A percentile compares a stretch with the other conserved stretches of the same genome.
phyloP scores from a whole-genome alignment of 92 coral and sea anemone species.

The Pocillopora grandis region DNA sequence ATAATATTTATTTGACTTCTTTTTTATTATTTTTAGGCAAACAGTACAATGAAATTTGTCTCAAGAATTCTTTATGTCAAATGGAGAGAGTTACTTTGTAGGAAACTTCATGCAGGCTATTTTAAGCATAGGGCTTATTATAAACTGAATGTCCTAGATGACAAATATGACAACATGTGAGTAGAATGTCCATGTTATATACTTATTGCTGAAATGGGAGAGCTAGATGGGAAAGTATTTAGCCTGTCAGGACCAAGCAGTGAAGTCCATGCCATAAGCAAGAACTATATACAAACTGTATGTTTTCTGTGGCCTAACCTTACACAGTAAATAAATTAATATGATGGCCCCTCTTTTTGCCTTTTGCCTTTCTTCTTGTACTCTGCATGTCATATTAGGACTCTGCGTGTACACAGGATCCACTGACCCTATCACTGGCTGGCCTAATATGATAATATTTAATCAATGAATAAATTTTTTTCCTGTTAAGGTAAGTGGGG shows the following conservation, averaged over 20 bases:
- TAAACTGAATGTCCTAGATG: conserved; percentile 83
- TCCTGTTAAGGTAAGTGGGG: too few relatives aligned
- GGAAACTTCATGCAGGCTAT: conserved; percentile 71
- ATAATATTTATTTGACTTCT: not conserved
- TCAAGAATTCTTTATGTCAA: conserved; percentile 74
- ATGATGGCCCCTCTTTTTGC: too few relatives aligned
- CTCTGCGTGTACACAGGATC: too few relatives aligned
- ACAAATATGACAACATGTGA: conserved; percentile 80
- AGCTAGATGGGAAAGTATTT: not conserved
- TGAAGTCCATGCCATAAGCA: not conserved
- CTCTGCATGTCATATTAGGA: too few relatives aligned
- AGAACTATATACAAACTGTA: too few relatives aligned
- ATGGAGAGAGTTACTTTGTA: conserved; percentile 78
- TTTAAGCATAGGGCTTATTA: conserved; percentile 74
- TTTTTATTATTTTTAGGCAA: conserved; percentile 32
- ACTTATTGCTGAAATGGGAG: not conserved
- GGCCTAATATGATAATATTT: too few relatives aligned
- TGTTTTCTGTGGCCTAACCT: too few relatives aligned
- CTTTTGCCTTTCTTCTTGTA: too few relatives aligned
- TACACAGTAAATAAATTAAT: too few relatives aligned
- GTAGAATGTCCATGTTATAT: conserved; percentile 7
- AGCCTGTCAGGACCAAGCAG: not conserved
- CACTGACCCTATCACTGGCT: too few relatives aligned
- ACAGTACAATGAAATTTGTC: conserved; percentile 80
- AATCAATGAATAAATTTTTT: too few relatives aligned